Base-by-base conservation (phyloP, 2,113 vertebrate genomes). In the Alaudala cheleensis region DNA sequence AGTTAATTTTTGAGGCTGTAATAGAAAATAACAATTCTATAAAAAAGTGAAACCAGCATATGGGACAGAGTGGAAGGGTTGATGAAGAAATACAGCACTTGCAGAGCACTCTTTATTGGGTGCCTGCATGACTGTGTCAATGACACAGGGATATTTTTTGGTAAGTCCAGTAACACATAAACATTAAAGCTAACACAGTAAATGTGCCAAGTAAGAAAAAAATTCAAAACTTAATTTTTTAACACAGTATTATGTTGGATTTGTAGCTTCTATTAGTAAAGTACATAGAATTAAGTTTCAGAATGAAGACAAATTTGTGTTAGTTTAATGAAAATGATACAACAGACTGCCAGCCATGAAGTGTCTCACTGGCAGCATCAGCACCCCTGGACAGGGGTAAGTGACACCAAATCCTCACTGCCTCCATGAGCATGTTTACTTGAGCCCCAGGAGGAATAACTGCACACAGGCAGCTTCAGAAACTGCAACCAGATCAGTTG, bases 151-250 rank as follows among this genome's bases (percentile, higher is more conserved):
- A 37, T 13, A 37, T 60, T 50, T 40, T 44, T 53, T 31, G 28
- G 29, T 20, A 71, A 47, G 51, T 37, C 42, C 10, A 65, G 14
- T 29, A 40, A 54, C 22, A 60, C 5, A 88, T 51, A 16, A 74
- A 60, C 1, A 2, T 14, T 9, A 34, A 10, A 61, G 28, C 0
- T 57, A 28, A 65, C 11, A 23, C 4, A 58, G 31, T 5, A 61
- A 28, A 57, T 0, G 0, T 34, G 21, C 20, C 64, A 86, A 87
- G 51, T 31, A 49, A 79, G 21, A 49, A 56, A 62, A 56, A 76
- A 45, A 50, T 0, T 21, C 11, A 1, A 1, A 71, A 84, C 11
- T 15, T 56, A 10, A 2, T 29, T 58, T 77, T 80, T 92, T 77
- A 37, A 61, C 16, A 28, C 12, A 9, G 4, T 19, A 14, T 51